phyloP scores from a whole-genome alignment of 2,113 vertebrate species.

The Microcebus jonahi region DNA sequence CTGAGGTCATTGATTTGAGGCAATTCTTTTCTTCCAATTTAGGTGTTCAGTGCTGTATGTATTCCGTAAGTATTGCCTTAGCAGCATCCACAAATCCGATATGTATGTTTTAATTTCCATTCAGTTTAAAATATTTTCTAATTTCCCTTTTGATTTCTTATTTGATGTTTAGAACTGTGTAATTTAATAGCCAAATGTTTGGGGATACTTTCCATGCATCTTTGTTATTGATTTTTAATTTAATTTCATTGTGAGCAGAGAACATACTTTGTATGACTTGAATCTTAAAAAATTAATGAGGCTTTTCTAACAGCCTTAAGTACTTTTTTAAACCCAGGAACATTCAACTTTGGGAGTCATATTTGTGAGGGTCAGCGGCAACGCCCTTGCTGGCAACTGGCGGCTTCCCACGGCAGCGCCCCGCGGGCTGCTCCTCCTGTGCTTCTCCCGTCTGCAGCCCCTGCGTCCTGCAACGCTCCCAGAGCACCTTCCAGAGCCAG shows the following conservation, averaged over 20 bases:
- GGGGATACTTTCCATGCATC: not conserved
- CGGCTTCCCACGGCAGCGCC: not conserved
- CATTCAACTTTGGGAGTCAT: not conserved
- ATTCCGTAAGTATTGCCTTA: not conserved
- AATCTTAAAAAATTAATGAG: slow-evolving; percentile 42
- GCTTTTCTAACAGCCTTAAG: not conserved
- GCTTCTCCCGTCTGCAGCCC: not conserved
- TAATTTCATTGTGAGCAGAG: slow-evolving; percentile 18
- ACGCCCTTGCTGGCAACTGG: not conserved
- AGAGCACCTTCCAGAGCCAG: not conserved
- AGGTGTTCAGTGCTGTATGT: not conserved
- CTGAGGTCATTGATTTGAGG: not conserved
- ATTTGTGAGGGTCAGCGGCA: not conserved
- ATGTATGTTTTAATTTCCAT: slow-evolving; percentile 17
- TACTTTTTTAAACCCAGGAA: not conserved
- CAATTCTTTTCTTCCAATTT: not conserved
- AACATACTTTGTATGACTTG: not conserved
- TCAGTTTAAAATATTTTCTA: not conserved
- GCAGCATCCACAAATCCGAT: not conserved
- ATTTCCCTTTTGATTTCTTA: slow-evolving; percentile 28
- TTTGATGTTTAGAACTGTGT: not conserved
- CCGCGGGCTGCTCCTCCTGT: not conserved
- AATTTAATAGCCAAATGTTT: slow-evolving; percentile 21
- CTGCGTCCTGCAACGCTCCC: not conserved
- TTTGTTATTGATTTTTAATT: slow-evolving; percentile 27